Conservation (phyloP, 2,888 invertebrate genomes). For the Theristus sp. region DNA sequence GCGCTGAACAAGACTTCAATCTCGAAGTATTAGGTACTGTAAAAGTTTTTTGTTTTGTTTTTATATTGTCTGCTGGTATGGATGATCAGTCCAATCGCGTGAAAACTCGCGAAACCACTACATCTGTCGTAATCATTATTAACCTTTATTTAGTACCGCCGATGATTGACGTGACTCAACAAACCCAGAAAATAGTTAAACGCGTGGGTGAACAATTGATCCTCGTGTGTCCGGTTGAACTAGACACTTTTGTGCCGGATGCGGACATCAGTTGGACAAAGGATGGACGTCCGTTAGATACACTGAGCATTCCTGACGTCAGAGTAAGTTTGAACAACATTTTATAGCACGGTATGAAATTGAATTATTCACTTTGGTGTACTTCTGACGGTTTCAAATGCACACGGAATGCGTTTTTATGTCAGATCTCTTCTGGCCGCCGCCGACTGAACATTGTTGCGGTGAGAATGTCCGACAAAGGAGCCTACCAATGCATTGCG, state of each 20-base stretch:
- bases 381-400: background rate
- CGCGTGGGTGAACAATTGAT: slow-evolving; percentile 39
- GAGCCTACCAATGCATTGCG: slow-evolving; percentile 42
- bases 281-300: slow-evolving; percentile 40
- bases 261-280: slow-evolving; percentile 30
- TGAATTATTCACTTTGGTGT: no score
- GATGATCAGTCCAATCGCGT: no score
- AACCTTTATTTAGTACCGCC: no score
- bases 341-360: no score
- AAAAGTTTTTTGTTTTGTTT: background rate
- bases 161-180: no score
- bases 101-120: no score
- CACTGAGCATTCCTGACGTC: slow-evolving; percentile 6
- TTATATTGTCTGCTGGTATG: no score
- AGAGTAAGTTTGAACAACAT: slow-evolving; percentile 2
- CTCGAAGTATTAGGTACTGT: slow-evolving; percentile 41
- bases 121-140: no score
- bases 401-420: background rate
- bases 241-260: slow-evolving; percentile 5
- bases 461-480: slow-evolving; percentile 35
- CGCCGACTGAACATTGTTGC: slow-evolving; percentile 12
- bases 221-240: slow-evolving; percentile 36
- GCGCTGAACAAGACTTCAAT: slow-evolving; percentile 36
- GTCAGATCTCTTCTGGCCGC: slow-evolving; percentile 18
- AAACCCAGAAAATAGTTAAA: slow-evolving; percentile 16